Percentiles rank a stretch among this genome's conserved stretches.
These are phyloP conservation scores for Euwallacea similis DNA, from an alignment of 1,140 invertebrate species.

Conservation along the genomic window DNA sequence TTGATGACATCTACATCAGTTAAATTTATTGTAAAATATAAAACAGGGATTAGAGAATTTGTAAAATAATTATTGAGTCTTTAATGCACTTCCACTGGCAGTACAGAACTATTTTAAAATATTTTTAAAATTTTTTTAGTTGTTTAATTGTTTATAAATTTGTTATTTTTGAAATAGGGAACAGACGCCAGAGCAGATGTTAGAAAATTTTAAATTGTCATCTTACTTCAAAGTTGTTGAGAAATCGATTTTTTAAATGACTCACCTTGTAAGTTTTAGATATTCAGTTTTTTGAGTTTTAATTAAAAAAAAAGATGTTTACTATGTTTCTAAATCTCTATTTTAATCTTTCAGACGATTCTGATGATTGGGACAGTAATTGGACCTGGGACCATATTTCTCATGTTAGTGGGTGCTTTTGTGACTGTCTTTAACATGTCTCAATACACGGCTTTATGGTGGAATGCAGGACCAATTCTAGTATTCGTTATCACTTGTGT, in stretches of 20 bases:
- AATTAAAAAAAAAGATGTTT: too few relatives aligned
- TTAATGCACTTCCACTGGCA: too few relatives aligned
- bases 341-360: constrained; percentile 38
- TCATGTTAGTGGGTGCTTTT: constrained; percentile 89
- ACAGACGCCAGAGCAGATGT: background rate
- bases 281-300: too few relatives aligned
- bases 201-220: too few relatives aligned
- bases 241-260: background rate
- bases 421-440: constrained; percentile 77
- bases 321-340: too few relatives aligned
- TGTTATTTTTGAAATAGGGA: background rate
- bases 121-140: too few relatives aligned
- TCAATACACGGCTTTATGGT: constrained; percentile 77
- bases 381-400: constrained; percentile 82
- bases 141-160: background rate
- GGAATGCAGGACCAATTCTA: constrained; percentile 75
- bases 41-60: too few relatives aligned
- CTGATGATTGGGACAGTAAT: constrained; percentile 75
- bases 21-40: too few relatives aligned
- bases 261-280: too few relatives aligned
- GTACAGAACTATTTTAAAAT: too few relatives aligned
- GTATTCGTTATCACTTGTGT: constrained; percentile 78
- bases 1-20: too few relatives aligned
- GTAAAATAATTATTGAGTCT: too few relatives aligned
- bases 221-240: background rate